Evolutionary conservation across 1,140 invertebrate species (phyloP).

Genomic region (Rhopalosiphum maidis): DNA sequence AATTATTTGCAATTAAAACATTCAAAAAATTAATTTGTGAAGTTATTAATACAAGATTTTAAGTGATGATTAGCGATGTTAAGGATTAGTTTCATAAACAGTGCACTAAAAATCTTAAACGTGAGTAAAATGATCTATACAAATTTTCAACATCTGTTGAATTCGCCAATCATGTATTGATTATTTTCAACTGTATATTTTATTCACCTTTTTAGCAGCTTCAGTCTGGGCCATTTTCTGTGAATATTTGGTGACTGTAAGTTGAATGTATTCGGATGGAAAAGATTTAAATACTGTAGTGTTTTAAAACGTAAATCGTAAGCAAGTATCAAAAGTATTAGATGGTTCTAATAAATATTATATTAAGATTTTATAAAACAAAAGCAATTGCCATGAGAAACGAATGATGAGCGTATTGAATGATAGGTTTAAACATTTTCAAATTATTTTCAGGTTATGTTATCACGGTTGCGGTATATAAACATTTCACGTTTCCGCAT

Average conservation of each 20-base stretch:
- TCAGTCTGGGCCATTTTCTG: conserved; percentile 12
- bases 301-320: background rate
- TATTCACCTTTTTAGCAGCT: background rate
- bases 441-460: conserved; percentile 29
- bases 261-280: background rate
- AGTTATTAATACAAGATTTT: background rate
- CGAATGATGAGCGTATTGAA: background rate
- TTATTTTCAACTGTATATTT: background rate
- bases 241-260: background rate
- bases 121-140: background rate
- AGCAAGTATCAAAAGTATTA: background rate
- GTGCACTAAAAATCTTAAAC: background rate
- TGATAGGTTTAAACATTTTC: background rate
- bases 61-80: background rate
- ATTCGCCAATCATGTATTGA: background rate
- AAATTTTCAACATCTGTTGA: background rate
- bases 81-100: background rate
- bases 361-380: background rate
- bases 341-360: background rate
- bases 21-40: background rate
- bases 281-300: background rate
- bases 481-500: background rate
- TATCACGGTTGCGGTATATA: background rate
- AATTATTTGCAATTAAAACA: background rate
- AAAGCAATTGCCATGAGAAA: background rate